Evolutionary conservation across 1,140 invertebrate genomes (phyloP).

Genomic region (Lysiphlebus fabarum): DNA sequence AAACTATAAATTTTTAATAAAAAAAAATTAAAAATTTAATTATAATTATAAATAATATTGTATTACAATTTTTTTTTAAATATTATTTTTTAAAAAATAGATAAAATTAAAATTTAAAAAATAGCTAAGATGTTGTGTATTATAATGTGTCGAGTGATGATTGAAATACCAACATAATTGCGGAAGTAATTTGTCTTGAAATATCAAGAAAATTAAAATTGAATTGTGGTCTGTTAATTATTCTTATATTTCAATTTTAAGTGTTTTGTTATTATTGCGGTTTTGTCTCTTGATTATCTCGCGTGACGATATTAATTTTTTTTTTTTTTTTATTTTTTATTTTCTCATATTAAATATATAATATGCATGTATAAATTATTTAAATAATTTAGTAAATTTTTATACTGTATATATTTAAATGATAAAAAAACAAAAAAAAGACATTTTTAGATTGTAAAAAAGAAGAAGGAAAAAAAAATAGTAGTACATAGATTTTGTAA

Average conservation of each 20-base stretch:
- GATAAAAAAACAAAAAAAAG: too few species aligned
- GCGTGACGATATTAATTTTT: too few species aligned
- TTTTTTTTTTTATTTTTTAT: too few species aligned
- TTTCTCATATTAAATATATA: too few species aligned
- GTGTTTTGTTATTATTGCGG: conserved; percentile 21
- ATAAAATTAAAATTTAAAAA: not conserved
- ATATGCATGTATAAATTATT: too few species aligned
- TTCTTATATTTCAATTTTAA: conserved; percentile 13
- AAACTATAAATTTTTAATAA: conserved; percentile 58
- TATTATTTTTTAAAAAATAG: not conserved
- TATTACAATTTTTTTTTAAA: conserved; percentile 5
- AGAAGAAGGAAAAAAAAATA: too few species aligned
- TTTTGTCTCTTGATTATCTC: conserved; percentile 6
- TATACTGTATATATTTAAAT: too few species aligned
- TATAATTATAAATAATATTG: too few species aligned
- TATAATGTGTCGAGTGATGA: conserved; percentile 22
- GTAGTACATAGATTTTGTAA: too few species aligned
- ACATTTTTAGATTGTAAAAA: not conserved
- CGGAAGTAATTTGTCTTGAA: conserved; percentile 41
- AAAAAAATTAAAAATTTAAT: conserved; percentile 2
- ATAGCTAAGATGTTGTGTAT: conserved; percentile 3
- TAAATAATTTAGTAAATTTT: too few species aligned
- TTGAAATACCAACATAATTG: conserved; percentile 30
- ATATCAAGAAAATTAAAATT: conserved; percentile 31
- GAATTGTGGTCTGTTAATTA: conserved; percentile 22